Conservation (phyloP, 2,113 vertebrate genomes). For the Ellobius talpinus region DNA sequence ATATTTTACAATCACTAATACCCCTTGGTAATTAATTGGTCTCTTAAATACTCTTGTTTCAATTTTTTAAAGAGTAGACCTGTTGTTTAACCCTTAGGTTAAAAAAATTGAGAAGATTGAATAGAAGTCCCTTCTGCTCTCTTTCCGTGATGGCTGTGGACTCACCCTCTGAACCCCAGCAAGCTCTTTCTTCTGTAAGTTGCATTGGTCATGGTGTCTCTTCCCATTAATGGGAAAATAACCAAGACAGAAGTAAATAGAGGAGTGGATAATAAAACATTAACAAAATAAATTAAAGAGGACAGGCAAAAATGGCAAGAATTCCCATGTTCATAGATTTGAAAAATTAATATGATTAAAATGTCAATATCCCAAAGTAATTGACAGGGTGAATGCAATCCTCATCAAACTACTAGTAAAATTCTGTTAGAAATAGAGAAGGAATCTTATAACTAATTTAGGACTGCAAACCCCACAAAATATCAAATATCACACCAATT, state of each 20-base stretch:
- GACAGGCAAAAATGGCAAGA: not conserved
- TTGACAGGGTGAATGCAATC: not conserved
- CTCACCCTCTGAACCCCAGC: not conserved
- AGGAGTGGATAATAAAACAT: not conserved
- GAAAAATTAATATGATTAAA: not conserved
- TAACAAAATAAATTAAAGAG: not conserved
- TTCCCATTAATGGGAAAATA: not conserved
- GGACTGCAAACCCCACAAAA: not conserved
- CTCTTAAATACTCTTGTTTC: not conserved
- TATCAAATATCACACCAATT: not conserved
- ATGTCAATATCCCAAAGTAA: not conserved
- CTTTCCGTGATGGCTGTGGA: not conserved
- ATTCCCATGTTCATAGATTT: not conserved
- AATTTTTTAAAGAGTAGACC: not conserved
- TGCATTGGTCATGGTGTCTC: not conserved
- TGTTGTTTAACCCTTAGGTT: not conserved
- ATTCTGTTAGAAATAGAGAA: not conserved
- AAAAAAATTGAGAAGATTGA: not conserved
- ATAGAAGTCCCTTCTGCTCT: too few species aligned
- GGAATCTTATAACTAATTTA: not conserved
- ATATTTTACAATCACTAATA: not conserved
- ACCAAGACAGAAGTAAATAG: not conserved
- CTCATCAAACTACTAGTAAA: not conserved
- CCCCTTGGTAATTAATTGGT: not conserved
- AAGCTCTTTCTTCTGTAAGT: not conserved